Conservation (phyloP, 2,113 vertebrate genomes). For the Peromyscus maniculatus region DNA sequence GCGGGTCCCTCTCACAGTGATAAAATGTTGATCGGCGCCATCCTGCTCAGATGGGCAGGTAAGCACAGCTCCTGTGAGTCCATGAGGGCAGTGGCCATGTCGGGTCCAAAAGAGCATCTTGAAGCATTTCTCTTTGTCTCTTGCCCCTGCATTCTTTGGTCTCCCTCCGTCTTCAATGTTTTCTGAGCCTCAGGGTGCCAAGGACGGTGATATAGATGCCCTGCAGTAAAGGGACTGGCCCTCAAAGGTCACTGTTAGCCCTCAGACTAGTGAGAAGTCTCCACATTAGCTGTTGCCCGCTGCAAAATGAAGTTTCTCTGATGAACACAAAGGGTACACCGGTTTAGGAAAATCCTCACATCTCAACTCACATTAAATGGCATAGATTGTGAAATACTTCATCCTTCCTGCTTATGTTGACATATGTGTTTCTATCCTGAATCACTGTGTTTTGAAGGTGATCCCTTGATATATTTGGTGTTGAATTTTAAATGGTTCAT, state of each 20-base stretch:
- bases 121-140: neutral
- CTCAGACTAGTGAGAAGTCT: neutral
- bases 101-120: neutral
- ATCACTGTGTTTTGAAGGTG: neutral
- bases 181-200: neutral
- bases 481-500: constrained; percentile 6
- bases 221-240: neutral
- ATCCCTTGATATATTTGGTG: constrained; percentile 18
- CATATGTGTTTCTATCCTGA: neutral
- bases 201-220: neutral
- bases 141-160: accelerated
- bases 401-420: neutral
- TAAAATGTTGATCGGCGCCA: neutral
- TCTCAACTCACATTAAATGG: neutral
- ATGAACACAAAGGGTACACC: too few relatives aligned
- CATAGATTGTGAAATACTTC: neutral
- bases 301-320: neutral
- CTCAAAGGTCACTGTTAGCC: neutral
- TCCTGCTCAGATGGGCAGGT: neutral
- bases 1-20: too few relatives aligned
- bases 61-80: too few relatives aligned
- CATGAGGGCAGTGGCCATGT: too few relatives aligned
- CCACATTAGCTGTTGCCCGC: neutral
- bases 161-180: neutral
- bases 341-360: neutral